phyloP scores from a whole-genome alignment of 2,797 vertebrate species.

The Tenualosa thibaudeaui region DNA sequence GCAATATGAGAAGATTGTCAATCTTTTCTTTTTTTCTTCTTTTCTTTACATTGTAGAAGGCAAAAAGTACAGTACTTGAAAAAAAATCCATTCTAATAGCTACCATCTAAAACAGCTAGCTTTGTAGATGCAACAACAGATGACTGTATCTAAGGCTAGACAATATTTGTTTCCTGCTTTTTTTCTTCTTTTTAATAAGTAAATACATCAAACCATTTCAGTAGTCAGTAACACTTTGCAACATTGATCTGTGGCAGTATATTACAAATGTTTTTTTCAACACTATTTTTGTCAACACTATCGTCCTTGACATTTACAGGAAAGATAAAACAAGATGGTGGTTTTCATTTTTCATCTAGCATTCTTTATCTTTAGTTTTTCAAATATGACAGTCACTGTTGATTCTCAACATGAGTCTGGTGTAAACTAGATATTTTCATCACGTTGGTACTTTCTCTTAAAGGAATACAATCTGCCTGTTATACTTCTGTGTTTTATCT shows the following conservation, averaged over 20 bases:
- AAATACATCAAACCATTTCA: slow-evolving; percentile 83
- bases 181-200: slow-evolving; percentile 69
- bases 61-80: slow-evolving; percentile 82
- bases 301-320: slow-evolving; percentile 68
- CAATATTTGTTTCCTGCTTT: slow-evolving; percentile 73
- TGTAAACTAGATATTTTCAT: slow-evolving; percentile 64
- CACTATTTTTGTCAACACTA: slow-evolving; percentile 57
- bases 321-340: slow-evolving; percentile 64
- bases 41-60: slow-evolving; percentile 75
- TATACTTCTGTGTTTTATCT: slow-evolving; percentile 56
- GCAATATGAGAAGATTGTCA: slow-evolving; percentile 84
- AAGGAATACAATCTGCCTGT: slow-evolving; percentile 62
- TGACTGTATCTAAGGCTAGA: slow-evolving; percentile 83
- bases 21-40: slow-evolving; percentile 73
- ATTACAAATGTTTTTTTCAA: slow-evolving; percentile 70
- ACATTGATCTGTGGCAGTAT: slow-evolving; percentile 82
- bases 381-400: slow-evolving; percentile 53
- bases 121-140: slow-evolving; percentile 79
- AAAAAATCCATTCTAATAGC: slow-evolving; percentile 73
- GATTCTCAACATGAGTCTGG: slow-evolving; percentile 54
- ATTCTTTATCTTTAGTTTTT: slow-evolving; percentile 44
- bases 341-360: slow-evolving; percentile 50
- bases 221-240: slow-evolving; percentile 84
- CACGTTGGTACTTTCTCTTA: slow-evolving; percentile 60
- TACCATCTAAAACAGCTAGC: slow-evolving; percentile 79